Evolutionary conservation across 2,888 invertebrate species (phyloP), one percentile per base, ranked within the genome.

Genomic region (Glyphotaelius pellucidus): DNA sequence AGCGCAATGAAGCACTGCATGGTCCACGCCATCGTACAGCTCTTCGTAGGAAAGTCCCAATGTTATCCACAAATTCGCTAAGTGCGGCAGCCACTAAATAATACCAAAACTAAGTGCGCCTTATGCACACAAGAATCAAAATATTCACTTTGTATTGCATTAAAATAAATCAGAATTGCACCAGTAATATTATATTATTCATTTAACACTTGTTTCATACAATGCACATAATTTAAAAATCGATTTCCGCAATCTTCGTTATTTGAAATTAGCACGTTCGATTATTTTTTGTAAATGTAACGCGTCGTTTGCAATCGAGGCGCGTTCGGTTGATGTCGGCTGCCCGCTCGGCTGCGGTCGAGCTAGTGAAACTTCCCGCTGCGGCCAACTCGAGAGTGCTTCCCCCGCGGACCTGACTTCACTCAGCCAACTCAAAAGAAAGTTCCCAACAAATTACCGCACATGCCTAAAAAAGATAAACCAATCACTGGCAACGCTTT

Each of bases 331-430:
- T n/a, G 89, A 52, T 90, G 93, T 87, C 92, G 92, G 93, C 84
- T 90, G 91, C 91, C 90, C 91, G 92, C 91, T 92, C 92, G 91
- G 91, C 92, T 84, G 92, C 92, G 91, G 92, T 86, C 93, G 87
- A 92, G 91, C 91, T 88, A 93, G 92, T 93, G 93, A 93, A 92
- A 90, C 87, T 85, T 85, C 42, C 38, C 67, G 80, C 38, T 30
- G 52, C 79, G 88, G 89, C 52, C 90, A 52, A 90, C 90, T 89
- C 89, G 47, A 79, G 38, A 25, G 67, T 38, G 32, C 89, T 89
- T 80, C 89, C 89, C 80, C 89, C 80, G 25, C n/a, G 80, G 80
- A 80, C 25, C 42, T 7, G 31, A 47, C 86, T 47, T 35, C n/a
- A 15, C n/a, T 7, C 3, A 19, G 52, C 11, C 47, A 42, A 86